phyloP scores from a whole-genome alignment of 2,888 invertebrate genomes.

The Seira musarum region DNA sequence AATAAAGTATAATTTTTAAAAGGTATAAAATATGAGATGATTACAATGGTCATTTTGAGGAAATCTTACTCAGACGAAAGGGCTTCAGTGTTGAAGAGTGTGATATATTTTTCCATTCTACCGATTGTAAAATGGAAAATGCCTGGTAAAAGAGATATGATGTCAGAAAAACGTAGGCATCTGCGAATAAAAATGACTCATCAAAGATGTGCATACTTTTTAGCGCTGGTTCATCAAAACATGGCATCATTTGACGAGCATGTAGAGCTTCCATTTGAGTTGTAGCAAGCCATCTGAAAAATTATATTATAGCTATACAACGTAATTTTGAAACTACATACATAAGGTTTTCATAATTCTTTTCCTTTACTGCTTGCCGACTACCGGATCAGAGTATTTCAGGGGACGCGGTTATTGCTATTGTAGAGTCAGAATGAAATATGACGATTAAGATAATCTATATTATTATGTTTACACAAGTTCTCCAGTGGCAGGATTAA shows the following conservation, averaged over 20 bases:
- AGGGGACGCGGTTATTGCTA: background rate
- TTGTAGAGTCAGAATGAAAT: background rate
- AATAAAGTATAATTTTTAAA: background rate
- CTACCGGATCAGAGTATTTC: background rate
- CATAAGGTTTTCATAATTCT: no score
- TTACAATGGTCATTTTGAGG: no score
- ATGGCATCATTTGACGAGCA: slow-evolving; percentile 61
- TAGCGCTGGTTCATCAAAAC: slow-evolving; percentile 62
- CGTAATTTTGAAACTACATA: background rate
- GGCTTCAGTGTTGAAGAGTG: slow-evolving; percentile 44
- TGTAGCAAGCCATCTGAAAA: slow-evolving; percentile 61
- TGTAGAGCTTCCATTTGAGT: slow-evolving; percentile 65
- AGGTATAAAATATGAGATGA: background rate
- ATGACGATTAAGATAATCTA: background rate
- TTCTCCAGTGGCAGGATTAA: slow-evolving; percentile 41
- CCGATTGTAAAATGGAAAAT: slow-evolving; percentile 50
- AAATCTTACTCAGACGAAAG: slow-evolving; percentile 10
- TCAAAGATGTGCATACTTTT: slow-evolving; percentile 44
- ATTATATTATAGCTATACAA: no score
- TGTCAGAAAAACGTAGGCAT: background rate
- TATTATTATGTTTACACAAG: slow-evolving; percentile 39
- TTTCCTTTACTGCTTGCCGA: background rate
- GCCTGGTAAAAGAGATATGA: slow-evolving; percentile 8
- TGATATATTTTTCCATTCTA: slow-evolving; percentile 37
- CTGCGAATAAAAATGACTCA: background rate